Evolutionary conservation across 2,113 vertebrate genomes (phyloP), one percentile per base, ranked within the genome.

Genomic region (Oreochromis tanganicae): DNA sequence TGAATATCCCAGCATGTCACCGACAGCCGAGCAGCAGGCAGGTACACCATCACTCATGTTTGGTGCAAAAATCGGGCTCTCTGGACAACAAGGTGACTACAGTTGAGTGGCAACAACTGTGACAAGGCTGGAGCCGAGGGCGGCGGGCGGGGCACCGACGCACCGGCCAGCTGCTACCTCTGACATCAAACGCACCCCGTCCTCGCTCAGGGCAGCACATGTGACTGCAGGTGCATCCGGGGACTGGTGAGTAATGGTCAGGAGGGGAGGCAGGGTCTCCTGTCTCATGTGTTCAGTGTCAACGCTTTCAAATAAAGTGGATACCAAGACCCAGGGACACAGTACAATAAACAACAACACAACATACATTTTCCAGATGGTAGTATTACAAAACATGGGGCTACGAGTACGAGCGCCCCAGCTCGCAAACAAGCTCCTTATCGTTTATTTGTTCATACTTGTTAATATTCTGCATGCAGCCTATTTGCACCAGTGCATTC

Each of bases 161-260:
- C 82, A 52, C 38, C 85, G 10, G 50, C 80, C 82, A 82, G 85
- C 85, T 86, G 90, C 85, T 91, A 88, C 86, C 87, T 75, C 54
- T 32, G 87, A 85, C 80, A 83, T 32, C 27, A 59, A 57, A 21
- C 85, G 50, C 84, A 54, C 61, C 81, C 5, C 10, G 57, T 9
- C 52, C n/a, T 34, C 24, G 56, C 57, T 10, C 43, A 19, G 80
- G 89, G 61, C 80, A 43, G 48, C 85, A 6, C 85, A 38, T 83
- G 91, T 91, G 91, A 93, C 73, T 10, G 66, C 89, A 81, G 80
- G 83, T 85, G 85, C 21, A 17, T 52, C 81, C 48, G 21, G 78
- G 32, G n/a, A 43, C 82, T 7, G 87, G 86, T 91, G 92, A 92
- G 84, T 92, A 90, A 90, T 81, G 88, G 90, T 87, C 21, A 56